phyloP scores from a whole-genome alignment of 2,888 invertebrate species.

The Cyclophora albipunctata region DNA sequence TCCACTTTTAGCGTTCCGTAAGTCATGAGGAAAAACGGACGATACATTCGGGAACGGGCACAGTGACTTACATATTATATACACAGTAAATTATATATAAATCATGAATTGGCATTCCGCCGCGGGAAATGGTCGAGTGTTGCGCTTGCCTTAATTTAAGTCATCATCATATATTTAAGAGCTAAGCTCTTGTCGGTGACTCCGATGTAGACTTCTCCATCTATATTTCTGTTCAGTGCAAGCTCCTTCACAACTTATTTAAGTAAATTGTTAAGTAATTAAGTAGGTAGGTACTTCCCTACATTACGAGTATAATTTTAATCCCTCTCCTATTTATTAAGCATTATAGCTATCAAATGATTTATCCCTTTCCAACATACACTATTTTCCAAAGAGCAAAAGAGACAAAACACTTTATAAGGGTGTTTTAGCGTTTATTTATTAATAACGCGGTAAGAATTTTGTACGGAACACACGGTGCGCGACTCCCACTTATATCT shows the following conservation, averaged over 20 bases:
- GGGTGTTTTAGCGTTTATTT: no score
- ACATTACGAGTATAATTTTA: background rate
- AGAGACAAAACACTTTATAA: no score
- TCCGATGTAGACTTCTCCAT: no score
- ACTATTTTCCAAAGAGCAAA: no score
- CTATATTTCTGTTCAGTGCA: no score
- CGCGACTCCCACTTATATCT: no score
- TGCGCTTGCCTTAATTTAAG: background rate
- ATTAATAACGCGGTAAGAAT: no score
- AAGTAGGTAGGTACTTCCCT: background rate
- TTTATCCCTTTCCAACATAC: no score
- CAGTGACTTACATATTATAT: background rate
- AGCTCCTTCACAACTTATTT: background rate
- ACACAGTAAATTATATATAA: background rate
- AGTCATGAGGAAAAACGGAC: background rate
- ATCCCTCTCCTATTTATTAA: background rate
- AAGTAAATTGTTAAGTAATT: background rate
- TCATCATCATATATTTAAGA: background rate
- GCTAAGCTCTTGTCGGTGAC: no score
- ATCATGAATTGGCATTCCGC: background rate
- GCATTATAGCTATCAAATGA: no score
- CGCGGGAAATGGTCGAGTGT: background rate
- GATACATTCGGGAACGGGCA: no score
- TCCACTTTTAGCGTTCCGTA: slow-evolving; percentile 6
- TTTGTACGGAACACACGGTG: no score